A percentile compares a stretch with the other conserved stretches of the same genome.
phyloP scores from a whole-genome alignment of 2,888 invertebrate genomes.

The Agrochola circellaris region DNA sequence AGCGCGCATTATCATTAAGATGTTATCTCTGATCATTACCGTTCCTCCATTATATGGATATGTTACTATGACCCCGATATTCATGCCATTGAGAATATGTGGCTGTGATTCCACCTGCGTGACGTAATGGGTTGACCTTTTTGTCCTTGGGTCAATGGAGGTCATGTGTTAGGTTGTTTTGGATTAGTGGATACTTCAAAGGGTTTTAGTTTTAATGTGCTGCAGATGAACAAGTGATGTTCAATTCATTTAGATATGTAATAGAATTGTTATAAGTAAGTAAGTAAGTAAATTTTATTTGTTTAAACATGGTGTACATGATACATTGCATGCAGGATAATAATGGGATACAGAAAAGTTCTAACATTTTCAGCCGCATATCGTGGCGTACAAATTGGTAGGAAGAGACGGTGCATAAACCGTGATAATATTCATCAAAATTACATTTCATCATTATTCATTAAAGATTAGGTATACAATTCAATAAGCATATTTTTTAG shows the following conservation, averaged over 20 bases:
- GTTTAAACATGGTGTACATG: too few species aligned
- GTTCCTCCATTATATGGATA: constrained; percentile 72
- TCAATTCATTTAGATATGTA: neutral
- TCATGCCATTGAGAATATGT: constrained; percentile 56
- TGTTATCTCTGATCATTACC: constrained; percentile 85
- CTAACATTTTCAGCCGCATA: too few species aligned
- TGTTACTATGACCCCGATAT: constrained; percentile 65
- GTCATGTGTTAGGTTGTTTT: constrained; percentile 13
- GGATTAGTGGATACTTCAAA: constrained; percentile 31
- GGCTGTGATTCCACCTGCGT: constrained; percentile 55
- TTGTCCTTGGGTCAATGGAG: constrained; percentile 37
- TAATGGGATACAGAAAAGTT: too few species aligned
- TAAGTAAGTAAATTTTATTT: too few species aligned
- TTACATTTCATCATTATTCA: too few species aligned
- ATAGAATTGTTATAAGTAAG: neutral
- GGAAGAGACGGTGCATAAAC: too few species aligned
- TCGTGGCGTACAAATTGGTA: too few species aligned
- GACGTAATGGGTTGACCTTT: constrained; percentile 50
- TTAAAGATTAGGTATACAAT: too few species aligned
- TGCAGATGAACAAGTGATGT: neutral
- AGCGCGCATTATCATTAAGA: constrained; percentile 84
- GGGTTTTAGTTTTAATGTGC: constrained; percentile 2
- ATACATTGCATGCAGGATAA: too few species aligned
- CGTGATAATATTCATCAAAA: too few species aligned
- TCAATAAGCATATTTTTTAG: too few species aligned